These are phyloP conservation scores for Anseranas semipalmata DNA, from an alignment of 2,113 vertebrate species.

Conservation along the genomic window DNA sequence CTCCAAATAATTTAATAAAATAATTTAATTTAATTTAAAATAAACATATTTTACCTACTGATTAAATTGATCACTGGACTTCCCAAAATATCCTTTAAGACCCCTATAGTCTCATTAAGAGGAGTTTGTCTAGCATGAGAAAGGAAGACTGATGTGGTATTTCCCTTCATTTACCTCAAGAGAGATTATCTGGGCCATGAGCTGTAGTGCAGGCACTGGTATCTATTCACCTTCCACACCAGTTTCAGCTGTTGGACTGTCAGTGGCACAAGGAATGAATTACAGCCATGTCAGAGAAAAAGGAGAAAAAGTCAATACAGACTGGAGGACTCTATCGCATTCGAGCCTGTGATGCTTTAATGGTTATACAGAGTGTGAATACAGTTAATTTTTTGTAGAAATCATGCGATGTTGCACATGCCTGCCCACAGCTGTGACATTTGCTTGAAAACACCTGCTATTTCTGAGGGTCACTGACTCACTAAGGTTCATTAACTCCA, in stretches of 20 bases:
- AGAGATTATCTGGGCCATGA: background rate
- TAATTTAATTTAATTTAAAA: too few relatives aligned
- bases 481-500: background rate
- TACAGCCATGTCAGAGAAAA: background rate
- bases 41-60: background rate
- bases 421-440: background rate
- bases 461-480: background rate
- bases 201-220: background rate
- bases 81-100: background rate
- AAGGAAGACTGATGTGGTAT: background rate
- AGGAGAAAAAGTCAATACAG: background rate
- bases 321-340: background rate
- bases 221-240: background rate
- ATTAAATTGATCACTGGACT: background rate
- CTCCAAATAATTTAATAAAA: background rate
- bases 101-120: background rate
- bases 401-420: accelerated
- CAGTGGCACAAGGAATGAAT: background rate
- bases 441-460: background rate
- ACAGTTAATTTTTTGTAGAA: background rate
- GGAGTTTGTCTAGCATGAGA: background rate
- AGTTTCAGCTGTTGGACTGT: background rate
- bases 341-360: background rate
- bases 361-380: background rate
- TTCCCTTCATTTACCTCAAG: background rate